These are phyloP conservation scores for Synanthedon andrenaeformis DNA, from an alignment of 2,888 invertebrate genomes.

Conservation along the genomic window DNA sequence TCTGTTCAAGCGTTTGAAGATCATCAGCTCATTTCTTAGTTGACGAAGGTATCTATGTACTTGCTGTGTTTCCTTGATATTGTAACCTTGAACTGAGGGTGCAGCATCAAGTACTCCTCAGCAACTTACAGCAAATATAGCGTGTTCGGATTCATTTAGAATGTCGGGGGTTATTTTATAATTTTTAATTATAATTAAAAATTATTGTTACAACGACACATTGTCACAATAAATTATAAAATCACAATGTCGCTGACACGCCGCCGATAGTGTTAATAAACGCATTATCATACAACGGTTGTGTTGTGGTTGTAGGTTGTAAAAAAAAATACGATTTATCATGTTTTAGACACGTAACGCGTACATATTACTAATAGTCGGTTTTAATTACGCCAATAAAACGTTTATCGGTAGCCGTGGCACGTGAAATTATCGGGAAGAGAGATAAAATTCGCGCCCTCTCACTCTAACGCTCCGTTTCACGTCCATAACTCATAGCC, in stretches of 20 bases:
- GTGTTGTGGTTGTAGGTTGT: slow-evolving; percentile 38
- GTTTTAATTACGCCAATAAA: slow-evolving; percentile 66
- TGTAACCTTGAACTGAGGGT: too few species aligned
- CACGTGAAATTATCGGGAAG: slow-evolving; percentile 55
- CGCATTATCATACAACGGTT: slow-evolving; percentile 35
- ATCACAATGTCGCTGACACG: slow-evolving; percentile 28
- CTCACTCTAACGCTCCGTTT: slow-evolving; percentile 47
- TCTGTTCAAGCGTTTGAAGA: too few species aligned
- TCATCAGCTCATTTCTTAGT: too few species aligned
- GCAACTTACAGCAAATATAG: too few species aligned
- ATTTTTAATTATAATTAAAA: too few species aligned
- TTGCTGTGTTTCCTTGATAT: too few species aligned
- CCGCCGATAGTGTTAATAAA: slow-evolving; percentile 34
- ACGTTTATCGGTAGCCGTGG: slow-evolving; percentile 57
- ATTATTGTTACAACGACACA: background rate
- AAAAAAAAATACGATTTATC: slow-evolving; percentile 21
- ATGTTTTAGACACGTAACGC: slow-evolving; percentile 45
- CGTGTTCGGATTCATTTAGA: too few species aligned
- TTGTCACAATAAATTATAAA: slow-evolving; percentile 20
- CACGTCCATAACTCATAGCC: slow-evolving; percentile 60
- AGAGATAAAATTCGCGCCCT: slow-evolving; percentile 47
- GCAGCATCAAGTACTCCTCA: too few species aligned
- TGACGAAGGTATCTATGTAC: too few species aligned
- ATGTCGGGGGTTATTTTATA: too few species aligned
- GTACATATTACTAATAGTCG: slow-evolving; percentile 47